A percentile compares a stretch with the other conserved stretches of the same genome.
Evolutionary conservation across 23 tunicate genomes (phyloP).

Genomic region (Ciona savignyi): DNA sequence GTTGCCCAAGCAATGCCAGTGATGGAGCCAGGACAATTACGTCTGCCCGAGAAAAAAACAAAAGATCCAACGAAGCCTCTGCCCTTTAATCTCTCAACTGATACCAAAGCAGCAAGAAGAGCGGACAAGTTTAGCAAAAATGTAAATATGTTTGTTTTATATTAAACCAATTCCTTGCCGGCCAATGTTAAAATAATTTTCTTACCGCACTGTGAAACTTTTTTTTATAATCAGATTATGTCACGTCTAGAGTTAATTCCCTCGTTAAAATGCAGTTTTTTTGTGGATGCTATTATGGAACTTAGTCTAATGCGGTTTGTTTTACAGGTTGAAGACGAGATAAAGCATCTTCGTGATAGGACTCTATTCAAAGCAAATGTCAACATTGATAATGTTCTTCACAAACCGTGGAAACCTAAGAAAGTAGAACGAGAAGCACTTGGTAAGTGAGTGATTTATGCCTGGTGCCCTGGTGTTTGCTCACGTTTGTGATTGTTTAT

Average conservation of each 20-base stretch:
- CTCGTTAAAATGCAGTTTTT: no score
- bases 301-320: not conserved
- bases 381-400: not conserved
- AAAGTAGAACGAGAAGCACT: not conserved
- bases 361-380: not conserved
- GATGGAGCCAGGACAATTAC: no score
- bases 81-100: not conserved
- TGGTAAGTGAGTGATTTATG: not conserved
- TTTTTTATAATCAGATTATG: no score
- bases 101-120: not conserved
- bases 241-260: no score
- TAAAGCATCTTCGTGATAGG: not conserved
- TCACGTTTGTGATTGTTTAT: no score
- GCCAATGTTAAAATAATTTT: no score
- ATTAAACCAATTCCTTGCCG: no score
- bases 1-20: not conserved
- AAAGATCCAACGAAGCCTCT: not conserved
- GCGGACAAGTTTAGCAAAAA: not conserved
- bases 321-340: not conserved
- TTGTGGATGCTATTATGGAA: no score
- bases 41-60: not conserved
- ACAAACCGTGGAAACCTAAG: not conserved
- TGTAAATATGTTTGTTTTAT: no score
- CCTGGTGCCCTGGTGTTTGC: no score
- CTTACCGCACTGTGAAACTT: no score